These are phyloP conservation scores for Zhengitettix transpicula DNA, from an alignment of 2,888 invertebrate genomes.

Conservation along the genomic window DNA sequence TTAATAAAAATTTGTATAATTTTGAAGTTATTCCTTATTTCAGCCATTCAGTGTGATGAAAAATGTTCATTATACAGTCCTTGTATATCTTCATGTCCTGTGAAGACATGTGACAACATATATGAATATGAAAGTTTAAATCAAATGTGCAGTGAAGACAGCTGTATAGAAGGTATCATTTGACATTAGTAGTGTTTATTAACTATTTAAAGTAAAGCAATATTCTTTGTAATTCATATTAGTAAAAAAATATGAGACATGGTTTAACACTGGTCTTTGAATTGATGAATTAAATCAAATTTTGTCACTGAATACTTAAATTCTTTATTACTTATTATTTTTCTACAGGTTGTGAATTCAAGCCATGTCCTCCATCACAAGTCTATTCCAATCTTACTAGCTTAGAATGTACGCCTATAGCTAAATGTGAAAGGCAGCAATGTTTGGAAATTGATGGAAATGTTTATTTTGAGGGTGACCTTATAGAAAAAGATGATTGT, in stretches of 20 bases:
- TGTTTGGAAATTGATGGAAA: constrained; percentile 52
- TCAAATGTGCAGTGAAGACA: constrained; percentile 50
- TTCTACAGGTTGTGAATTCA: constrained; percentile 48
- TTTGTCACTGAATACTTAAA: too few relatives aligned
- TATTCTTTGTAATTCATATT: background rate
- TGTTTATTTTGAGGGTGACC: constrained; percentile 55
- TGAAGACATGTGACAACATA: constrained; percentile 66
- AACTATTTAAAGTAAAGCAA: background rate
- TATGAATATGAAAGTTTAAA: constrained; percentile 43
- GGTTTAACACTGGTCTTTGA: too few relatives aligned
- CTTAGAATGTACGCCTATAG: constrained; percentile 55
- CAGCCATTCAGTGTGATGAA: constrained; percentile 80
- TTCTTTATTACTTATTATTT: background rate
- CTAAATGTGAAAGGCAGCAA: constrained; percentile 47
- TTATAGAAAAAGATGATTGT: constrained; percentile 57
- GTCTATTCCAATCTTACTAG: constrained; percentile 54
- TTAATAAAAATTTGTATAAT: too few relatives aligned
- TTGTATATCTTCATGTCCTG: constrained; percentile 67
- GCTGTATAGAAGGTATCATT: constrained; percentile 54
- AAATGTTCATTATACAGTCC: constrained; percentile 62
- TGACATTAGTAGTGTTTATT: constrained; percentile 6
- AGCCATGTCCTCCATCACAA: constrained; percentile 53
- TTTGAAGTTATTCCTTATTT: constrained; percentile 9
- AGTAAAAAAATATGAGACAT: background rate
- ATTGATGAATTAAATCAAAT: too few relatives aligned